A percentile compares a stretch with the other conserved stretches of the same genome.
Conservation (phyloP, 2,113 vertebrate genomes). For the Typhlomys cinereus region DNA sequence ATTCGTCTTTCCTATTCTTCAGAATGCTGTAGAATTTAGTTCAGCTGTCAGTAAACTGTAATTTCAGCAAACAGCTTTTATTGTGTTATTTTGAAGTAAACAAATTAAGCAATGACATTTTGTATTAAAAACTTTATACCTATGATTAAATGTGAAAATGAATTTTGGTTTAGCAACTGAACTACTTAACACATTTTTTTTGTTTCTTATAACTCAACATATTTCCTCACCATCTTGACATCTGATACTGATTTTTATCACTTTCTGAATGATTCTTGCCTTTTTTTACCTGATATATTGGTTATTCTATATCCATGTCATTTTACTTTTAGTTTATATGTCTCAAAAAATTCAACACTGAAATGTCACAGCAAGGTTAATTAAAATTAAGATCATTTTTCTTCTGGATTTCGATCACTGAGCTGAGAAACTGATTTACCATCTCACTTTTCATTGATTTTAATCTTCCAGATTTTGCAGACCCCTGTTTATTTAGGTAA, state of each 20-base stretch:
- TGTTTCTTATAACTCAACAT: constrained; percentile 9
- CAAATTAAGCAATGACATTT: constrained; percentile 7
- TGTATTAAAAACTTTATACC: background rate
- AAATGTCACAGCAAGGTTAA: background rate
- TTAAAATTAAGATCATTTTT: constrained; percentile 46
- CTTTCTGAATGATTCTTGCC: constrained; percentile 14
- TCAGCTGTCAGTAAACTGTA: constrained; percentile 21
- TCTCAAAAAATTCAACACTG: constrained; percentile 33
- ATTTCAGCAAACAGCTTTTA: background rate
- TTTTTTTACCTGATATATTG: background rate
- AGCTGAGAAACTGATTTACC: constrained; percentile 23
- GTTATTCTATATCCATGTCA: constrained; percentile 1
- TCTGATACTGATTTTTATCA: constrained; percentile 48
- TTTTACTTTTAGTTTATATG: constrained; percentile 37
- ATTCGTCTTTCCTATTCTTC: constrained; percentile 17
- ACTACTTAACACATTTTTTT: background rate
- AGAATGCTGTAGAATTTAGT: background rate
- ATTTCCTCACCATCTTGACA: constrained; percentile 48
- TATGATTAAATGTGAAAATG: constrained; percentile 20
- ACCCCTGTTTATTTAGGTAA: constrained; percentile 11
- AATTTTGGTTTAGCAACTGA: constrained; percentile 6
- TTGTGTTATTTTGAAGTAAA: constrained; percentile 16
- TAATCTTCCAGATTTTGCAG: constrained; percentile 44
- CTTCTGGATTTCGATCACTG: constrained; percentile 17
- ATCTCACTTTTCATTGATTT: constrained; percentile 52